phyloP scores from a whole-genome alignment of 2,888 invertebrate species.

The Aplocera efformata region DNA sequence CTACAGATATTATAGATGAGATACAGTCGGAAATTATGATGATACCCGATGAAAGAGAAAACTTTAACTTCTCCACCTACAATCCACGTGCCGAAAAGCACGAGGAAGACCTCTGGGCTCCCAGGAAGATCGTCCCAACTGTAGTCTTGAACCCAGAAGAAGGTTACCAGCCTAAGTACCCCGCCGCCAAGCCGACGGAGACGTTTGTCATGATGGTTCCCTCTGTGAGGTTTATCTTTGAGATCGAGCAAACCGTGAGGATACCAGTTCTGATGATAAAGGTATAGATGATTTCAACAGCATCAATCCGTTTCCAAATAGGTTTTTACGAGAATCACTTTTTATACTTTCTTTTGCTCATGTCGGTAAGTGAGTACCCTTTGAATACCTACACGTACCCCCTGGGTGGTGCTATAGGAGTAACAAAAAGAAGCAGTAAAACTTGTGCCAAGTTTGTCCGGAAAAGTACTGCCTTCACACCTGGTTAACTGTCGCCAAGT shows the following conservation, averaged over 20 bases:
- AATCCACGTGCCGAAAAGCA: slow-evolving; percentile 57
- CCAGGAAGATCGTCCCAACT: slow-evolving; percentile 80
- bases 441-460: no score
- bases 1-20: slow-evolving; percentile 74
- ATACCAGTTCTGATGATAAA: slow-evolving; percentile 62
- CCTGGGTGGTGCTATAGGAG: no score
- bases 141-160: slow-evolving; percentile 51
- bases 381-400: no score
- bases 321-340: no score
- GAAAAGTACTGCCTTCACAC: no score
- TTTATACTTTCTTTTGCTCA: background rate
- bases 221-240: slow-evolving; percentile 82
- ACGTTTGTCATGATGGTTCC: slow-evolving; percentile 76
- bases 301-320: no score
- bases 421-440: no score
- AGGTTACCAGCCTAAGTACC: slow-evolving; percentile 61
- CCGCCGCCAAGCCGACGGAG: slow-evolving; percentile 65
- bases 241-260: slow-evolving; percentile 76
- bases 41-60: slow-evolving; percentile 72
- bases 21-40: slow-evolving; percentile 58
- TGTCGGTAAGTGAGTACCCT: no score
- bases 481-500: no score
- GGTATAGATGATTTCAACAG: slow-evolving; percentile 39
- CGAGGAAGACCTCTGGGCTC: slow-evolving; percentile 86
- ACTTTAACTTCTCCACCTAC: slow-evolving; percentile 66